A percentile compares a stretch with the other conserved stretches of the same genome.
Conservation (phyloP, 2,797 vertebrate species). For the Nasua narica region DNA sequence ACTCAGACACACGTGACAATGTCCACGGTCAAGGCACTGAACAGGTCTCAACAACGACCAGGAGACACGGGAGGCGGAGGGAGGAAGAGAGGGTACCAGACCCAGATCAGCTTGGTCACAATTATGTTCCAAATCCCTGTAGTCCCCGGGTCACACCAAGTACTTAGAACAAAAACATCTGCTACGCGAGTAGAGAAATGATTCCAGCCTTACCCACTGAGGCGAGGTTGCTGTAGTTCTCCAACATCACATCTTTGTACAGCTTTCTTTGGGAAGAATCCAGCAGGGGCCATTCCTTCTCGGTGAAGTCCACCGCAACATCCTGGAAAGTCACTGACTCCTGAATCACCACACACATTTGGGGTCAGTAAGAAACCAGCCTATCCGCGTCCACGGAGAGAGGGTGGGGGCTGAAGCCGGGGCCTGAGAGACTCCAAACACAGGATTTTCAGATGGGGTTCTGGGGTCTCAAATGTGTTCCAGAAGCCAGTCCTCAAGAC, state of each 20-base stretch:
- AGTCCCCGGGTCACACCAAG: neutral
- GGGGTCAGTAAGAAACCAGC: neutral
- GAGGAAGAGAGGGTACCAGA: too few species aligned
- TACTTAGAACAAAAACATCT: neutral
- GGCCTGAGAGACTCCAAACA: neutral
- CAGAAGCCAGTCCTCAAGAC: neutral
- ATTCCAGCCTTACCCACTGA: conserved; percentile 57
- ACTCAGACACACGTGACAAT: neutral
- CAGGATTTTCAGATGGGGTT: neutral
- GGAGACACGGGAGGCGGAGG: too few species aligned
- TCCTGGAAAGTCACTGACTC: conserved; percentile 73
- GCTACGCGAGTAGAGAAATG: neutral
- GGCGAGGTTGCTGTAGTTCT: conserved; percentile 73
- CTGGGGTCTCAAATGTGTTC: neutral
- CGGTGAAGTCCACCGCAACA: conserved; percentile 73
- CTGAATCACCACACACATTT: conserved; percentile 43
- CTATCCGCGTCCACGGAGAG: neutral
- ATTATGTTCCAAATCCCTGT: neutral
- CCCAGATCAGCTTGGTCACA: neutral
- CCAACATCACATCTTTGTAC: conserved; percentile 76
- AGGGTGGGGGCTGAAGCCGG: neutral
- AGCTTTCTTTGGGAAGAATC: conserved; percentile 71
- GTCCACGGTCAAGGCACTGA: neutral
- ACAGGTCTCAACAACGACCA: neutral
- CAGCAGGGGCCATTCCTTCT: conserved; percentile 75